A percentile compares a stretch with the other conserved stretches of the same genome.
Conservation (phyloP, 2,888 invertebrate genomes). For the Esperia sulphurella region DNA sequence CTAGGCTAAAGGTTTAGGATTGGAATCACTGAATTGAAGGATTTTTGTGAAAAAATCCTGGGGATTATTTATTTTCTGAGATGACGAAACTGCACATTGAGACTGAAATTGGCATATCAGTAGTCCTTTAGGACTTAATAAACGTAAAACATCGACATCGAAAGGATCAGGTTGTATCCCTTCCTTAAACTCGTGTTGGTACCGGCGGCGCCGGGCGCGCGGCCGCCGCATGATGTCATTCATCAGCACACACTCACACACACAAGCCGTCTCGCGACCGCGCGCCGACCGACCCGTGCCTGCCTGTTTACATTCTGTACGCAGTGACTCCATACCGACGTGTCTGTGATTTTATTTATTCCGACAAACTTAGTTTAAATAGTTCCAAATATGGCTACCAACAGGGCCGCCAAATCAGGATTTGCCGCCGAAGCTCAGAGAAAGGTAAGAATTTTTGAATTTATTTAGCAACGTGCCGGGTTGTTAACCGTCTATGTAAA, state of each 20-base stretch:
- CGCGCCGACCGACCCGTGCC: constrained; percentile 34
- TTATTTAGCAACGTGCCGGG: constrained; percentile 15
- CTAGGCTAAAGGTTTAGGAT: too few species aligned
- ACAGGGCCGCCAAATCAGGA: constrained; percentile 94
- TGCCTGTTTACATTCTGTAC: constrained; percentile 69
- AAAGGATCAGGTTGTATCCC: constrained; percentile 9
- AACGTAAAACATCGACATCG: too few species aligned
- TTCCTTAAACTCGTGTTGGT: constrained; percentile 30
- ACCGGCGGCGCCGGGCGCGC: constrained; percentile 35
- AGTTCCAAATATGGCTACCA: constrained; percentile 83
- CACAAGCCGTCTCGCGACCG: constrained; percentile 30
- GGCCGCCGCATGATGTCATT: constrained; percentile 70
- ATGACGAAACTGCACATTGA: too few species aligned
- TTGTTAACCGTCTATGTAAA: background rate
- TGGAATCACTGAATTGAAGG: too few species aligned
- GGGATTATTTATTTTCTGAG: too few species aligned
- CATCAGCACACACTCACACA: constrained; percentile 71
- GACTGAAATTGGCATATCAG: too few species aligned
- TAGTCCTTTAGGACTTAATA: too few species aligned
- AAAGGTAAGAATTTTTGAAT: constrained; percentile 83
- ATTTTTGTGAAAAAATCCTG: too few species aligned
- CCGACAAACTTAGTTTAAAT: constrained; percentile 50
- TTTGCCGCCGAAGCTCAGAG: constrained; percentile 97
- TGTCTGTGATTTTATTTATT: constrained; percentile 61
- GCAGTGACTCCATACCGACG: constrained; percentile 64